Base-by-base conservation (phyloP, 2,113 vertebrate genomes). In the Lonchura striata region DNA sequence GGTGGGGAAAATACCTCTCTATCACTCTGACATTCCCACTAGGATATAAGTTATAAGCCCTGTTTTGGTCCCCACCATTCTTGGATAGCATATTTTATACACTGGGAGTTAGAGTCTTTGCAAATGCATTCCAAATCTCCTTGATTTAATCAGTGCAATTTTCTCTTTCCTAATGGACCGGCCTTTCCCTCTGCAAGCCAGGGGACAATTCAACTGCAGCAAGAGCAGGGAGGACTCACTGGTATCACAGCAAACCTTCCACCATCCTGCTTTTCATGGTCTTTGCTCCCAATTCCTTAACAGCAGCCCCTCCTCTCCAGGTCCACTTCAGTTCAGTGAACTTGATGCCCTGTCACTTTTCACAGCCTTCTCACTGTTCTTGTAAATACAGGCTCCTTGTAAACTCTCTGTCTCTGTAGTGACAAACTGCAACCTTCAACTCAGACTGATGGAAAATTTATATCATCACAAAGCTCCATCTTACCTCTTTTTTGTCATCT, bases 101-200 rank as follows among this genome's bases (percentile, higher is more conserved):
- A 42, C 59, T 54, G 8, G 39, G 46, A 95, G 31, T 53, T 90
- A 56, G 6, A 11, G 65, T 25, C 87, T 68, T 87, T 92, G 64
- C 35, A 74, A 90, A 78, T 57, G 35, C 68, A 81, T 78, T 83
- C 72, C 60, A 88, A 88, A 93, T 90, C 35, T 90, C 16, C 60
- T 90, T 90, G 86, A 92, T 90, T 90, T 74, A 92, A 92, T 92
- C 80, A 66, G 22, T 1, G 1, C 35, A 52, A 81, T 94, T 95
- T 90, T 93, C 39, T 86, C 30, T 64, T 88, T 81, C 64, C 56
- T 88, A 90, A 92, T 86, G 76, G 82, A 90, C 71, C 88, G 35
- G 21, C 57, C 35, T 91, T 95, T 87, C 61, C 49, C 28, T 89
- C 70, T n/a, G 49, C 25, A 19, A 89, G 77, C 53, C 65, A 79